Evolutionary conservation across 1,140 invertebrate species (phyloP), one percentile per base, ranked within the genome.

Genomic region (Brachystomella parvula): DNA sequence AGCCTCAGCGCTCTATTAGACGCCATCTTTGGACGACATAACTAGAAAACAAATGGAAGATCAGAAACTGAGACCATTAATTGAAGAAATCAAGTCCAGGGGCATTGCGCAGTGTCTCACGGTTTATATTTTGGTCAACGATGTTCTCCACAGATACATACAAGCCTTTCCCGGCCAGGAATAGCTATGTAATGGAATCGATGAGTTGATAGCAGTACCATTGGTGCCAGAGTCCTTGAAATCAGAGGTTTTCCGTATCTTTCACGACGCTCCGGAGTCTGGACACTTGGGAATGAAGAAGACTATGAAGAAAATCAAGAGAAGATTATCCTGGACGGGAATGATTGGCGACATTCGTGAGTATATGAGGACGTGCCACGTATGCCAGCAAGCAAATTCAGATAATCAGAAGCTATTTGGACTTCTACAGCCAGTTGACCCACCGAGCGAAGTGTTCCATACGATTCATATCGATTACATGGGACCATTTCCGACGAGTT

Each of bases 401-500:
- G 47, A 35, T 6, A 56, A 53, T 49, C 6, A 12, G 39, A 66
- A 66, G 53, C 21, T 15, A 15, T 61, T 29, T 32, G 65, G 65
- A 3, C 24, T 44, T 9, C n/a, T 44, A 44, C 39, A 44, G 39
- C n/a, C 9, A 9, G 39, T 12, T 12, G 39, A 33, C n/a, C 12
- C 35, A 26, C 15, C 64, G 30, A 15, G 6, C 2, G 2, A 29
- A 59, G 57, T 65, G 26, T 59, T 60, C 19, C 33, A 58, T 32
- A 59, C 30, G n/a, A 3, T 65, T 32, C 26, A 26, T 31, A 30
- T 59, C 21, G 64, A 65, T 60, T 65, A 57, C 44, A 65, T 65
- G 26, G 73, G 73, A 9, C 70, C 71, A 17, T 67, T 74, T 44
- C 74, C 73, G 3, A 24, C 47, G 2, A 72, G 64, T 17, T 0